A percentile compares a stretch with the other conserved stretches of the same genome.
These are phyloP conservation scores for Poeciliopsis turneri DNA, from an alignment of 2,797 vertebrate species.

Conservation along the genomic window DNA sequence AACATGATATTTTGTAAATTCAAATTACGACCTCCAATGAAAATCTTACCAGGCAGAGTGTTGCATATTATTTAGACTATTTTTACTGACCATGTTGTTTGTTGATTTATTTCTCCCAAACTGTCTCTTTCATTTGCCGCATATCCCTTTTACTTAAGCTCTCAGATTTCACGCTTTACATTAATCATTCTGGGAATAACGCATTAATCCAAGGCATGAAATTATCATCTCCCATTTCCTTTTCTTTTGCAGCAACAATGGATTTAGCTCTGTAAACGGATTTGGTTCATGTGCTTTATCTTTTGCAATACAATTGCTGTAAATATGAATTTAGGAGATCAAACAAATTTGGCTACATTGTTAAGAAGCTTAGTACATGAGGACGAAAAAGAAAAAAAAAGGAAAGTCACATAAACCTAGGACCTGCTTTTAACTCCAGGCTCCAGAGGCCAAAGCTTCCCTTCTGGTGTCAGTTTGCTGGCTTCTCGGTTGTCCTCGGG, in stretches of 20 bases:
- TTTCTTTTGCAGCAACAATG: conserved; percentile 69
- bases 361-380: conserved; percentile 77
- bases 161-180: conserved; percentile 75
- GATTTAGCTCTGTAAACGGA: conserved; percentile 75
- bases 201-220: conserved; percentile 82
- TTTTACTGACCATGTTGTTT: conserved; percentile 41
- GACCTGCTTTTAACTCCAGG: conserved; percentile 53
- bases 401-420: conserved; percentile 38
- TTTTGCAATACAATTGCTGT: conserved; percentile 71
- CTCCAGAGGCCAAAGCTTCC: conserved; percentile 45
- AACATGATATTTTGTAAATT: conserved; percentile 69
- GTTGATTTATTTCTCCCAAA: conserved; percentile 37
- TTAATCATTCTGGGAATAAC: conserved; percentile 77
- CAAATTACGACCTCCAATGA: conserved; percentile 26
- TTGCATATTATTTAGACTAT: conserved; percentile 25
- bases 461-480: conserved; percentile 36
- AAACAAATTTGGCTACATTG: conserved; percentile 75
- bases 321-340: conserved; percentile 82
- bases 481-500: conserved; percentile 41
- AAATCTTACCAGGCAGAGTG: conserved; percentile 17
- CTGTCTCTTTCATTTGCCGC: conserved; percentile 56
- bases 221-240: conserved; percentile 74
- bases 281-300: conserved; percentile 80
- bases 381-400: conserved; percentile 10
- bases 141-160: conserved; percentile 68